Evolutionary conservation across 2,797 vertebrate species (phyloP).

Genomic region (Notamacropus eugenii): DNA sequence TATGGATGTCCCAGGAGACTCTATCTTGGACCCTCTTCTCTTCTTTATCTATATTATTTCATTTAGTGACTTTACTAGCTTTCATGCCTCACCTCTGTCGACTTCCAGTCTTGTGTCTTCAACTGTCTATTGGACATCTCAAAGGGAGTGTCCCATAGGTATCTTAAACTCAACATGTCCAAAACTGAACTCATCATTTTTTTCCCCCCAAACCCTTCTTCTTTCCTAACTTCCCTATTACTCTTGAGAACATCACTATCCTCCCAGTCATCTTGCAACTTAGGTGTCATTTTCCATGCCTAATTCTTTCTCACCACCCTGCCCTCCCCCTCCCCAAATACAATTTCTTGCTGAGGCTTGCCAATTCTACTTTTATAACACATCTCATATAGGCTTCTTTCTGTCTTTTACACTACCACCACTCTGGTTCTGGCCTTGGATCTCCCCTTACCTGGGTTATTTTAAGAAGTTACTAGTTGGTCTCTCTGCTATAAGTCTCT

Average conservation of each 20-base stretch:
- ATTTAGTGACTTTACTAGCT: too few relatives aligned
- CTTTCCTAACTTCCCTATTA: not conserved
- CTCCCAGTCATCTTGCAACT: not conserved
- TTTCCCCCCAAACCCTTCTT: not conserved
- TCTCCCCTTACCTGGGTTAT: not conserved
- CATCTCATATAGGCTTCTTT: not conserved
- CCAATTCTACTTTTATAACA: not conserved
- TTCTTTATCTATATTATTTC: too few relatives aligned
- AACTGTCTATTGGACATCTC: not conserved
- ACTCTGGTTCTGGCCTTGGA: not conserved
- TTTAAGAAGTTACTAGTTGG: not conserved
- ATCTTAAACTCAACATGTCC: not conserved
- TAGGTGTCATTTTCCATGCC: not conserved
- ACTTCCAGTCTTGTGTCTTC: not conserved
- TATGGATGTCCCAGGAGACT: too few relatives aligned
- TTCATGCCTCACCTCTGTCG: not conserved
- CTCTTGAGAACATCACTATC: not conserved
- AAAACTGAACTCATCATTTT: not conserved
- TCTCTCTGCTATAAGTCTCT: not conserved
- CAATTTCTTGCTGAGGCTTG: not conserved
- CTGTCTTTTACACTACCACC: not conserved
- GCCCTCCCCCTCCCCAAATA: not conserved
- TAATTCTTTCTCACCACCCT: not conserved
- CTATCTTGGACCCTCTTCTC: too few relatives aligned
- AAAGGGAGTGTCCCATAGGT: not conserved